Base-by-base conservation (phyloP, 2,888 invertebrate genomes). In the Sarcophaga caerulescens region DNA sequence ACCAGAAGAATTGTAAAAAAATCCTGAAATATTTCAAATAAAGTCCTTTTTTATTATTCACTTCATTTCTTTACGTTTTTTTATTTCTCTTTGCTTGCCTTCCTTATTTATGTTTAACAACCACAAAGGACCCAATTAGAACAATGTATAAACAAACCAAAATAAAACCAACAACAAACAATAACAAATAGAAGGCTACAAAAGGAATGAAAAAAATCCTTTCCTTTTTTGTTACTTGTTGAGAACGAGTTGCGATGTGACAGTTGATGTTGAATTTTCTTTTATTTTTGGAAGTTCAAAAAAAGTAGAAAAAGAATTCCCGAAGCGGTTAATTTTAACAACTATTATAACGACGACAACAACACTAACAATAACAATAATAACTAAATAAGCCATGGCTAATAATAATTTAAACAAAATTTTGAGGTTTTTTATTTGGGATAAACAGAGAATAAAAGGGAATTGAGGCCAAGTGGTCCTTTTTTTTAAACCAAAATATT, bases 101-200 rank as follows among this genome's bases (percentile, higher is more conserved):
- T 79, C 35, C 44, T 68, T 57, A 35, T 84, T 84, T 70, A 62
- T 86, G 84, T 86, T 88, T 88, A 89, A 87, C 86, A 90, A 90
- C 90, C 91, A 89, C 91, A 92, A 91, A 91, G 91, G 90, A 91
- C 92, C 90, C 91, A 91, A 91, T 92, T 91, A 91, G 90, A 91
- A 52, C 12, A 91, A 92, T 91, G 91, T 91, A 75, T 19, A 90
- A 89, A 89, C 88, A 89, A 91, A 90, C 71, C 52, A 52, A 52
- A 12, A 52, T 14, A 89, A 90, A 90, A 89, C 87, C 91, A 90
- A 90, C 75, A 90, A 68, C 23, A 70, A 71, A 66, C 19, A 63
- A 4, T 23, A 23, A 4, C 21, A 80, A 62, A 65, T 17, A 62
- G 21, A 47, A 60, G 6, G 11, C 57, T 8, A 5, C 14, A 89